Percentiles rank a stretch among this genome's conserved stretches.
These are phyloP conservation scores for Syngnathoides biaculeatus DNA, from an alignment of 2,113 vertebrate genomes.

Conservation along the genomic window DNA sequence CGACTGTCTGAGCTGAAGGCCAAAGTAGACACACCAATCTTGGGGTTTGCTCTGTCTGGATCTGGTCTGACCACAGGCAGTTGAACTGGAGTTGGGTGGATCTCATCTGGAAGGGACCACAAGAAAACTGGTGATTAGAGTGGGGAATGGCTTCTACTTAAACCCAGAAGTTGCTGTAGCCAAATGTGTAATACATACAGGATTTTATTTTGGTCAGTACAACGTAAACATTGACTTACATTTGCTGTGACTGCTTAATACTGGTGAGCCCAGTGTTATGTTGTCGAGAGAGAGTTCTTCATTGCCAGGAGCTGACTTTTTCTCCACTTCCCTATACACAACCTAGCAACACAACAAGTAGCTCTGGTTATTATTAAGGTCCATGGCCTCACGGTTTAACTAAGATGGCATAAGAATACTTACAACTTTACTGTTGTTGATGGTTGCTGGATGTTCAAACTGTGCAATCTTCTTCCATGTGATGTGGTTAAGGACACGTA, in stretches of 20 bases:
- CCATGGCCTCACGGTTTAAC: not conserved
- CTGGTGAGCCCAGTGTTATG: slow-evolving; percentile 59
- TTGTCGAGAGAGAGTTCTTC: slow-evolving; percentile 75
- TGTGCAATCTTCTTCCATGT: slow-evolving; percentile 90
- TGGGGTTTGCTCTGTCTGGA: slow-evolving; percentile 89
- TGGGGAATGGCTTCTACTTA: not conserved
- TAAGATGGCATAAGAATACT: slow-evolving; percentile 47
- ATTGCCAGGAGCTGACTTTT: slow-evolving; percentile 58
- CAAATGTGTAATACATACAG: not conserved
- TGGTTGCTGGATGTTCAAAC: slow-evolving; percentile 78
- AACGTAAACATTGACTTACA: slow-evolving; percentile 70
- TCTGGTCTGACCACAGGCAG: slow-evolving; percentile 83
- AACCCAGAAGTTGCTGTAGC: not conserved
- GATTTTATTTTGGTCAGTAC: not conserved
- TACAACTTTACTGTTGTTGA: slow-evolving; percentile 78
- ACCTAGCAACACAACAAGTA: slow-evolving; percentile 68
- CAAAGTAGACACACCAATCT: slow-evolving; percentile 83
- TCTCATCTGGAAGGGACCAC: slow-evolving; percentile 76
- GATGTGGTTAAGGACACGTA: slow-evolving; percentile 91
- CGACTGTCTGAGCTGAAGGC: slow-evolving; percentile 90
- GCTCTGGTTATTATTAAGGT: not conserved
- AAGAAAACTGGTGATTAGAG: not conserved
- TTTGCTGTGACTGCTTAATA: slow-evolving; percentile 83
- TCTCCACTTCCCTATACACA: slow-evolving; percentile 89
- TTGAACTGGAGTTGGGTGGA: slow-evolving; percentile 75